Evolutionary conservation across 2,113 vertebrate species (phyloP).

Genomic region (Rhineura floridana): DNA sequence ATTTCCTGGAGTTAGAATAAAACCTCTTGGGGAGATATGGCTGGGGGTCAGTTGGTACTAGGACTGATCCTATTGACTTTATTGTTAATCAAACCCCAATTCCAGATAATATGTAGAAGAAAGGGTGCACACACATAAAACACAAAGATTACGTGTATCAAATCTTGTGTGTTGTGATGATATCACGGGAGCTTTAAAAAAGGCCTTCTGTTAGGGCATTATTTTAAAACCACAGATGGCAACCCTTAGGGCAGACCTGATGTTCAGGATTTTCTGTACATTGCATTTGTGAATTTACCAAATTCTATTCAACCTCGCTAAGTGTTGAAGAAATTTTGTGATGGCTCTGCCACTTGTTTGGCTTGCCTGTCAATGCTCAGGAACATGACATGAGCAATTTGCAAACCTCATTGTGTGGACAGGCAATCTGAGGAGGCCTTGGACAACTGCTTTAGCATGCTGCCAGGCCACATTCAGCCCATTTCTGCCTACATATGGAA

Average conservation of each 20-base stretch:
- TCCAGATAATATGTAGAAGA: background rate
- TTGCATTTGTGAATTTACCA: background rate
- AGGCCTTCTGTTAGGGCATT: background rate
- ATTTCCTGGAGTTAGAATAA: background rate
- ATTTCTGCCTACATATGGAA: background rate
- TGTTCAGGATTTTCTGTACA: background rate
- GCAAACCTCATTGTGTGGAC: background rate
- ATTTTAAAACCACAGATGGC: background rate
- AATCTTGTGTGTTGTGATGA: background rate
- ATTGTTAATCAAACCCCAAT: background rate
- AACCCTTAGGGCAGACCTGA: background rate
- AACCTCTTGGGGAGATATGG: background rate
- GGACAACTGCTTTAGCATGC: background rate
- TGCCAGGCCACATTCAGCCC: background rate
- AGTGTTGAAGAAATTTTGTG: background rate
- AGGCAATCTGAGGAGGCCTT: background rate
- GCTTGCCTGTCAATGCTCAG: background rate
- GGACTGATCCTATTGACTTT: background rate
- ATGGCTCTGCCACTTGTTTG: background rate
- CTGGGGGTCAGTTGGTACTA: background rate
- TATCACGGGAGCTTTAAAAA: background rate
- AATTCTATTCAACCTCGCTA: background rate
- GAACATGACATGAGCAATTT: background rate
- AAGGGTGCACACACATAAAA: background rate
- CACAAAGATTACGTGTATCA: background rate